Conservation (phyloP, 1,140 invertebrate genomes). For the Heliconius himera region DNA sequence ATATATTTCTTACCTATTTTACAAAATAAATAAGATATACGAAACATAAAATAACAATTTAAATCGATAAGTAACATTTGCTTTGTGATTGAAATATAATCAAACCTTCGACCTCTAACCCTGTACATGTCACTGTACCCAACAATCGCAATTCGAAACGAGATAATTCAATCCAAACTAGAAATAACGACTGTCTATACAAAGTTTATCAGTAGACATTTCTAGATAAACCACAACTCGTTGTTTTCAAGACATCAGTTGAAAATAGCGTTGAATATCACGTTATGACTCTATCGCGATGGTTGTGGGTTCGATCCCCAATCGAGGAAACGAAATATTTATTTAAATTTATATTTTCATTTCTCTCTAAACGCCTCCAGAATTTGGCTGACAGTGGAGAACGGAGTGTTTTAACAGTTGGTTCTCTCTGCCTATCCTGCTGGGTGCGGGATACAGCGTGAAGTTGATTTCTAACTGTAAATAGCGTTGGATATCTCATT, state of each 20-base stretch:
- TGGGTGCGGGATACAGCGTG: too few relatives aligned
- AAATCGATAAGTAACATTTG: background rate
- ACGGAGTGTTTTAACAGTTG: too few relatives aligned
- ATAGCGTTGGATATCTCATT: constrained; percentile 1
- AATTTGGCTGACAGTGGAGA: too few relatives aligned
- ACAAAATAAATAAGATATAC: background rate
- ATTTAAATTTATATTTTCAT: too few relatives aligned
- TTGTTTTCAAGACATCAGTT: background rate
- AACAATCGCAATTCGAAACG: background rate
- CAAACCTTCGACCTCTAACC: background rate
- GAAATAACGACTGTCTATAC: background rate
- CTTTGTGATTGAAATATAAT: background rate
- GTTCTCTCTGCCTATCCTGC: too few relatives aligned
- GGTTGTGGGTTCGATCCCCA: too few relatives aligned
- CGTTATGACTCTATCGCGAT: too few relatives aligned
- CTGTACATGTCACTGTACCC: background rate
- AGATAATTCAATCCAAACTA: background rate
- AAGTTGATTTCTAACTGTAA: background rate
- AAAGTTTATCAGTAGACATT: constrained; percentile 13
- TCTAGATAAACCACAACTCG: constrained; percentile 1
- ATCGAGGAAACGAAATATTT: too few relatives aligned
- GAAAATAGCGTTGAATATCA: background rate
- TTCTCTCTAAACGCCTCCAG: too few relatives aligned
- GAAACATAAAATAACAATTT: background rate
- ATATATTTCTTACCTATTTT: background rate